Base-by-base conservation (phyloP, 2,888 invertebrate species). In the Trachelus tabidus region DNA sequence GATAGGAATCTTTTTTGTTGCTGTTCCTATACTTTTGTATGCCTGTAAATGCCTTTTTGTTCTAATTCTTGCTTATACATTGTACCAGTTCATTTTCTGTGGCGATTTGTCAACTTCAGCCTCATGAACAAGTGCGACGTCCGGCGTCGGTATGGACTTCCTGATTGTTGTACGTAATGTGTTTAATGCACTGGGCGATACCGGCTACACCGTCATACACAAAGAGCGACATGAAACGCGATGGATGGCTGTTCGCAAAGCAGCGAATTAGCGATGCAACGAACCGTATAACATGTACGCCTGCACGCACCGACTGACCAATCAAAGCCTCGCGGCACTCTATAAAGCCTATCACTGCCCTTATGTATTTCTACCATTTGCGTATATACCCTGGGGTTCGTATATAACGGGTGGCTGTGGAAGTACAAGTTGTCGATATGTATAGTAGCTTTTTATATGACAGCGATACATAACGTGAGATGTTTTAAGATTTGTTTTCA, bases 261-360 rank as follows among this genome's bases (percentile, higher is more conserved):
- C 35, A 74, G 30, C 37, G 87, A 87, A 87, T 89, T 87, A 87
- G 85, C 84, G 83, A 85, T 87, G 84, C 86, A 83, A 83, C 82
- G 81, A 82, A 83, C 83, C 83, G 82, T 84, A 83, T 56, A 9
- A 56, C 56, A 56, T 77, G 82, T 82, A 82, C 87, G 83, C 81
- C 83, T 83, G 83, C 86, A 83, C 83, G 83, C 83, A 82, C 81
- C 82, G 83, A 84, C 83, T 86, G 86, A 85, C 88, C 88, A 88
- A 89, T 89, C 88, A 87, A 87, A 88, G 84, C 81, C 84, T 80
- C 82, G 83, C 85, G 83, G 83, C 83, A 84, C 83, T 84, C 84
- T 82, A 83, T 82, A 83, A 84, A 81, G 83, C 84, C 84, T 85
- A 85, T 85, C 82, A 77, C 80, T 83, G 84, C 86, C 86, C 84